Conservation (phyloP, 2,113 vertebrate genomes). For the Alligator sinensis region DNA sequence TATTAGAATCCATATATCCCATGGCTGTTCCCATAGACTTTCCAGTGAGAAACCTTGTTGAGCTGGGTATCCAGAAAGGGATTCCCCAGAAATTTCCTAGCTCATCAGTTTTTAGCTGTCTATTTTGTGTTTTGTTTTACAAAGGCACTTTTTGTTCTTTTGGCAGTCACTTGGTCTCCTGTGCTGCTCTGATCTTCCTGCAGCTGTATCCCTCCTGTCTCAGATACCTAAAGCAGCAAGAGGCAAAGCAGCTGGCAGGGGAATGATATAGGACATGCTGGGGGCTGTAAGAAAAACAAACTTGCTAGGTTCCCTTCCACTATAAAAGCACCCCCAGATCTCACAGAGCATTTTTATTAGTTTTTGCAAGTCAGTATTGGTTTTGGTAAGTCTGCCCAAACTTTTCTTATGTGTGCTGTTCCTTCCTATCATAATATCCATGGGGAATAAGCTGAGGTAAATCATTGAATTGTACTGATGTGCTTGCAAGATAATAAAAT, state of each 20-base stretch:
- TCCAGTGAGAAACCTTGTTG: slow-evolving; percentile 33
- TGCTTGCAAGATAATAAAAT: slow-evolving; percentile 35
- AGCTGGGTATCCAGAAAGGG: slow-evolving; percentile 58
- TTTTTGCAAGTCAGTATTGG: slow-evolving; percentile 29
- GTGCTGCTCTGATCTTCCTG: slow-evolving; percentile 40
- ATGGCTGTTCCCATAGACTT: slow-evolving; percentile 26
- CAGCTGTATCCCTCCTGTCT: slow-evolving; percentile 48
- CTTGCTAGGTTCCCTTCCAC: slow-evolving; percentile 33
- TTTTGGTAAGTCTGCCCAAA: slow-evolving; percentile 37
- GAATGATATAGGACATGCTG: slow-evolving; percentile 34
- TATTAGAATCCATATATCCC: slow-evolving; percentile 5
- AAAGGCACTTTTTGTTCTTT: background rate
- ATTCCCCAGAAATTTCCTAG: slow-evolving; percentile 33
- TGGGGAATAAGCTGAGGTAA: background rate
- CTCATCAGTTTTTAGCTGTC: slow-evolving; percentile 9
- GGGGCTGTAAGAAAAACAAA: slow-evolving; percentile 53
- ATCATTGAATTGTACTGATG: background rate
- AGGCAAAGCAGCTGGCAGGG: slow-evolving; percentile 47
- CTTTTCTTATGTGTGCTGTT: slow-evolving; percentile 5
- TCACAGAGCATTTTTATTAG: slow-evolving; percentile 28
- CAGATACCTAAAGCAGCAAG: slow-evolving; percentile 36
- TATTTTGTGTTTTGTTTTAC: background rate
- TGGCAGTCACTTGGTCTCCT: background rate
- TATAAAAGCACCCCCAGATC: slow-evolving; percentile 4
- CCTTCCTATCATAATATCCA: slow-evolving; percentile 4